Evolutionary conservation across 2,797 vertebrate species (phyloP), one percentile per base, ranked within the genome.

Genomic region (Trachops cirrhosus): DNA sequence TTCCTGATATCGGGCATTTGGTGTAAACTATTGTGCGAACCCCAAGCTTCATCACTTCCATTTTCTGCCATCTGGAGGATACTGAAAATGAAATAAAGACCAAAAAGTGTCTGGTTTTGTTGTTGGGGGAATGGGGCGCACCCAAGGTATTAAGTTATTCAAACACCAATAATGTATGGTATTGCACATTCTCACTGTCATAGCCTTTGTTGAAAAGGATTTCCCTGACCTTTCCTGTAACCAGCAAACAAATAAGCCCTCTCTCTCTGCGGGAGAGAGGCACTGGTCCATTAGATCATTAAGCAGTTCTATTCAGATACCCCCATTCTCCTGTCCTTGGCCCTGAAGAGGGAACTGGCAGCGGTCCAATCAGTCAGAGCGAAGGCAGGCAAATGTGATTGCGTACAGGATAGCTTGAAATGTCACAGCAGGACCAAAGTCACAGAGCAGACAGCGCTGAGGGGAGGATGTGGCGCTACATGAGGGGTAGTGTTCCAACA

Each of bases 271-370:
- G 91, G 98, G 98, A 98, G 96, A 98, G 96, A 98, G 96, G 97
- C 97, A 97, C 96, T 97, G 97, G 98, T 98, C 98, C 98, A 98
- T 98, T 98, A 98, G 98, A 98, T 98, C 98, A 98, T 98, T 98
- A 98, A 98, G 97, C 98, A 98, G 97, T 96, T 98, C 98, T 97
- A 97, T 98, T 98, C 98, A 98, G 98, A 97, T 97, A 98, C 97
- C 97, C 97, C 96, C 98, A 98, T 98, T 98, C 98, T 98, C 97
- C 97, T 98, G 99, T 99, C 99, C 99, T 99, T 99, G 99, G 99
- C 98, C 99, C 98, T 92, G 97, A 98, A 98, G 98, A 98, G 98
- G 98, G 98, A 98, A 97, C 98, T 99, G 99, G 99, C 98, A 98
- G 96, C 1, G 3, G 97, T 98, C 99, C 99, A 98, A 98, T 98